phyloP scores from a whole-genome alignment of 2,113 vertebrate species.

The Takifugu bimaculatus region DNA sequence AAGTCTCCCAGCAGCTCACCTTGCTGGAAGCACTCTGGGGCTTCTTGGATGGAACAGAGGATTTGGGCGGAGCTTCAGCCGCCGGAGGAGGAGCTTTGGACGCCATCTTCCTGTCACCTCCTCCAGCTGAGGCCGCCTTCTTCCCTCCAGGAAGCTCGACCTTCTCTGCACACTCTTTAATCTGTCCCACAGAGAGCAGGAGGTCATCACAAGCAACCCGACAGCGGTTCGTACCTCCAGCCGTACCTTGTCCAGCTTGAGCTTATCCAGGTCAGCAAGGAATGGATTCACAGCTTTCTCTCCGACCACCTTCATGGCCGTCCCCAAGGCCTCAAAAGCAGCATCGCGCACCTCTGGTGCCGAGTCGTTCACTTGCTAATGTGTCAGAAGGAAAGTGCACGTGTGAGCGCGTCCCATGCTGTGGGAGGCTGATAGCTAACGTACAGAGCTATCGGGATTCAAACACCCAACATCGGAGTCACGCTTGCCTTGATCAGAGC shows the following conservation, averaged over 20 bases:
- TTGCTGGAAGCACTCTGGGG: constrained; percentile 66
- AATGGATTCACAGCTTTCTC: constrained; percentile 96
- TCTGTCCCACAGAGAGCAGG: constrained; percentile 64
- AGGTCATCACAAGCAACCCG: too few relatives aligned
- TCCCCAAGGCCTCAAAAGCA: constrained; percentile 94
- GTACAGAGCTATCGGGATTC: too few relatives aligned
- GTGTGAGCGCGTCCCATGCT: too few relatives aligned
- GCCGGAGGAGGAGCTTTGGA: constrained; percentile 72
- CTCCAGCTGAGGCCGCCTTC: constrained; percentile 62
- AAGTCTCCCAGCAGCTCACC: constrained; percentile 45
- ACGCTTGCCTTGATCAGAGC: constrained; percentile 88
- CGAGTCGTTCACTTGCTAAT: constrained; percentile 95
- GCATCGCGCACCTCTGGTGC: constrained; percentile 95
- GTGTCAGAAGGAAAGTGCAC: not conserved
- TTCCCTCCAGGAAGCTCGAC: constrained; percentile 85
- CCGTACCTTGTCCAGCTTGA: constrained; percentile 91
- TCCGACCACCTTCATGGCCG: constrained; percentile 93
- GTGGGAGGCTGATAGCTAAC: too few relatives aligned
- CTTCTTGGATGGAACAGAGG: constrained; percentile 81
- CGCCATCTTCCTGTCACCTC: constrained; percentile 78
- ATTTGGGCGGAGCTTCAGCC: constrained; percentile 74
- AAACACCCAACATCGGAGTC: not conserved
- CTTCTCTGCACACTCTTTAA: constrained; percentile 95
- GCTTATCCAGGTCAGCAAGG: constrained; percentile 90
- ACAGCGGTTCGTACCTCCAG: too few relatives aligned